phyloP scores from a whole-genome alignment of 2,113 vertebrate species.

The Rana temporaria region DNA sequence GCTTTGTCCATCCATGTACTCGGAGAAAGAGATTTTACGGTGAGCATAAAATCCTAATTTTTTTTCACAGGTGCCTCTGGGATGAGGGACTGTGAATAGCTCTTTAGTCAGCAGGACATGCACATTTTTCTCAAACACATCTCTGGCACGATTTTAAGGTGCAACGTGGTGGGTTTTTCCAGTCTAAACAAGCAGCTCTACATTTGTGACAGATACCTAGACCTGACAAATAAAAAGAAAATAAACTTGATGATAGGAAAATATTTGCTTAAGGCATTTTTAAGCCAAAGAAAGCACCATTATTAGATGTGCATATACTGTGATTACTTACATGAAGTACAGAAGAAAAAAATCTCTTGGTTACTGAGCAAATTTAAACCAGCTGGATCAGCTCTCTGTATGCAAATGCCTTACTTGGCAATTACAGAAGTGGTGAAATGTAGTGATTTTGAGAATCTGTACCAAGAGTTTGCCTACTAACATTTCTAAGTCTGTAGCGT shows the following conservation, averaged over 20 bases:
- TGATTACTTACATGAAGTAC: slow-evolving; percentile 25
- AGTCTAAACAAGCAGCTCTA: neutral
- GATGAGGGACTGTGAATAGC: slow-evolving; percentile 27
- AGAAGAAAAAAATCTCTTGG: slow-evolving; percentile 4
- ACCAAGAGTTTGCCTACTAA: neutral
- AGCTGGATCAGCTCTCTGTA: slow-evolving; percentile 14
- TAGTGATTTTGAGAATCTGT: neutral
- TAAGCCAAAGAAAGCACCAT: slow-evolving; percentile 40
- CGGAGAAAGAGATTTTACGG: no score
- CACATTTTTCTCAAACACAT: neutral
- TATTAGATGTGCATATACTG: slow-evolving; percentile 29
- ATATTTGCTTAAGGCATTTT: slow-evolving; percentile 36
- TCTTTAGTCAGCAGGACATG: neutral
- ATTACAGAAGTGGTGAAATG: neutral
- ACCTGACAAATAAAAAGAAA: slow-evolving; percentile 23
- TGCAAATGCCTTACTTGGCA: neutral
- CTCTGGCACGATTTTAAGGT: neutral
- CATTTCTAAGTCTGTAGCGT: no score
- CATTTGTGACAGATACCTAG: slow-evolving; percentile 6
- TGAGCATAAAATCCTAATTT: no score
- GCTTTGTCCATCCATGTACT: no score
- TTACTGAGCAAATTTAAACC: slow-evolving; percentile 33
- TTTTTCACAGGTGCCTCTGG: slow-evolving; percentile 31
- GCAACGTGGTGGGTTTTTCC: neutral
- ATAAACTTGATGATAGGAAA: slow-evolving; percentile 6